These are phyloP conservation scores for Rhynchonycteris naso DNA, from an alignment of 2,797 vertebrate species.

Conservation along the genomic window DNA sequence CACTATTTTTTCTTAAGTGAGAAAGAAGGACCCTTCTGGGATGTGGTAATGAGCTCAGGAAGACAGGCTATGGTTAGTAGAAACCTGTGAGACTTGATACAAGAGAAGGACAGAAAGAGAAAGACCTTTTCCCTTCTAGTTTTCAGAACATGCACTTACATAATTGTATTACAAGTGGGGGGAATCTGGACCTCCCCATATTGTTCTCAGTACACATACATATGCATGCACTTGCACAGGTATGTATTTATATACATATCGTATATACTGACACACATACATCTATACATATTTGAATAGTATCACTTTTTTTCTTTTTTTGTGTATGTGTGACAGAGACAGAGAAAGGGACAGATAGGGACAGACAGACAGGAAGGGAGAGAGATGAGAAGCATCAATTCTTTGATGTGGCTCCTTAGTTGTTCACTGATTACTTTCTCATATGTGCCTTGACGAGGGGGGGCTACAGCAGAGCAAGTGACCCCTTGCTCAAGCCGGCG, in stretches of 20 bases:
- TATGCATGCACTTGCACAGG: neutral
- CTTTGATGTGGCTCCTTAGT: too few relatives aligned
- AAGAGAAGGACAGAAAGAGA: neutral
- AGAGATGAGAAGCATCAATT: too few relatives aligned
- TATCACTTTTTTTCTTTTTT: too few relatives aligned
- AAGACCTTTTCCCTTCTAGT: neutral
- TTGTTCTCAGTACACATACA: neutral
- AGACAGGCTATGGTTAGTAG: neutral
- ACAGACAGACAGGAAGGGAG: too few relatives aligned
- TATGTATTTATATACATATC: neutral
- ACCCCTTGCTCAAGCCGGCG: too few relatives aligned
- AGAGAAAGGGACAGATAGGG: too few relatives aligned
- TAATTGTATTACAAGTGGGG: neutral
- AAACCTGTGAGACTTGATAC: conserved; percentile 20
- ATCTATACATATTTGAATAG: neutral
- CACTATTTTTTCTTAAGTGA: neutral
- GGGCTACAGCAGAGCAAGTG: too few relatives aligned
- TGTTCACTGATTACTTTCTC: too few relatives aligned
- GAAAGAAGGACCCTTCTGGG: neutral
- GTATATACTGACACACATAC: neutral
- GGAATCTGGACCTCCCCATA: neutral
- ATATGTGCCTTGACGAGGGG: too few relatives aligned
- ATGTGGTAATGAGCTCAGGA: neutral
- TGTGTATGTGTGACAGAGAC: too few relatives aligned
- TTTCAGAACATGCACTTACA: neutral